phyloP scores from a whole-genome alignment of 2,888 invertebrate species.

The Idaea aversata region DNA sequence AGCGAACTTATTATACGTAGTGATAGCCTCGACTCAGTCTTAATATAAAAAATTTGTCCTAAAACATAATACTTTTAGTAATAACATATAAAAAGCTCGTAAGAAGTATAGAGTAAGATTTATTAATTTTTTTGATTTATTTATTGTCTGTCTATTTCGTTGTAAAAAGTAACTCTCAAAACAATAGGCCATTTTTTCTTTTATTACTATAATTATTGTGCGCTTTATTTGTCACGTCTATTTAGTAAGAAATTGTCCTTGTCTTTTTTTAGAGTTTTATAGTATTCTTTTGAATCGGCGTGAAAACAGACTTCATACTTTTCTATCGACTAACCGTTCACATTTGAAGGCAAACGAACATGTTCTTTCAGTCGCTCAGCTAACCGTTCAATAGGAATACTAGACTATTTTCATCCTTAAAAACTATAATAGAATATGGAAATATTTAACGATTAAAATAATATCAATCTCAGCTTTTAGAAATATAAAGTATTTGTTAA shows the following conservation, averaged over 20 bases:
- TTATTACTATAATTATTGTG: conserved; percentile 8
- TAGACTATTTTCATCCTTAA: not conserved
- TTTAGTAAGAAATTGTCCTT: conserved; percentile 5
- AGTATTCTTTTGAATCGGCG: too few relatives aligned
- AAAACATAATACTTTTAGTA: not conserved
- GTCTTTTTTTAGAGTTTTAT: conserved; percentile 5
- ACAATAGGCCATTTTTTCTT: conserved; percentile 14
- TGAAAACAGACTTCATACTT: too few relatives aligned
- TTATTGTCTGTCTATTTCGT: conserved; percentile 20
- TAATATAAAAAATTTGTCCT: not conserved
- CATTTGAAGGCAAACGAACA: not conserved
- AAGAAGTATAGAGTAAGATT: conserved; percentile 11
- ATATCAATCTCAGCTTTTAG: conserved; percentile 12
- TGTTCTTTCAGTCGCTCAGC: too few relatives aligned
- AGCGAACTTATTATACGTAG: not conserved
- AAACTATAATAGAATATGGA: conserved; percentile 18
- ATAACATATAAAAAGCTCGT: conserved; percentile 12
- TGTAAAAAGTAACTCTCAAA: conserved; percentile 17
- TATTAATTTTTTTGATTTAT: not conserved
- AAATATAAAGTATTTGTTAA: conserved; percentile 12
- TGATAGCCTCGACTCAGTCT: conserved; percentile 1
- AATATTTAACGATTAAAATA: conserved; percentile 22
- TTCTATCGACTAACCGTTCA: not conserved
- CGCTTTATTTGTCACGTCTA: conserved; percentile 11
- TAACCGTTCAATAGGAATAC: not conserved